Conservation (phyloP, 2,797 vertebrate species). For the Poeciliopsis infans region DNA sequence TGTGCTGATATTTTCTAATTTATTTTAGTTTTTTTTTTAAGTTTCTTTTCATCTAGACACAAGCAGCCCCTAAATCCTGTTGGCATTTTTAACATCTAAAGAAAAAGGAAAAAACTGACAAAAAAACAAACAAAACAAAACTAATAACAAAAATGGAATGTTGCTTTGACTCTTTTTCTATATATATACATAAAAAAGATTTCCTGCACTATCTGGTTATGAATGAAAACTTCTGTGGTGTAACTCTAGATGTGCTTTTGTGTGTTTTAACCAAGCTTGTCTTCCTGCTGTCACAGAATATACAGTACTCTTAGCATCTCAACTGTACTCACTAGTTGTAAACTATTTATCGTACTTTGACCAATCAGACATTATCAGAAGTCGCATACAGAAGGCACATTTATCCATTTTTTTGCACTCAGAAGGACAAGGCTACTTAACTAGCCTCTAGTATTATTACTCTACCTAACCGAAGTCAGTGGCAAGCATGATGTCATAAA, state of each 20-base stretch:
- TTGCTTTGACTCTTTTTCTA: conserved; percentile 86
- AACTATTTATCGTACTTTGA: conserved; percentile 88
- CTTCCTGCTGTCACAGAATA: conserved; percentile 91
- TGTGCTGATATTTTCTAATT: conserved; percentile 80
- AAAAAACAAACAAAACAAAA: conserved; percentile 5
- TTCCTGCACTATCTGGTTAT: conserved; percentile 92
- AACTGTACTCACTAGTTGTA: conserved; percentile 85
- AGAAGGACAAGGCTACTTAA: conserved; percentile 83
- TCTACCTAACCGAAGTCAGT: conserved; percentile 73
- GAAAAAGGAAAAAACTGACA: conserved; percentile 54
- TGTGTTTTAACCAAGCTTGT: conserved; percentile 93
- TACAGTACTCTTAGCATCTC: conserved; percentile 85
- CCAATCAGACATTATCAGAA: conserved; percentile 81
- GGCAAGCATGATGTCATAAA: conserved; percentile 75
- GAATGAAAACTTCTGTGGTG: conserved; percentile 90
- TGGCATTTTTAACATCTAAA: conserved; percentile 83
- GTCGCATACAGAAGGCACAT: conserved; percentile 79
- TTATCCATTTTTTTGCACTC: conserved; percentile 77
- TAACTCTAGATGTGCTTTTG: conserved; percentile 91
- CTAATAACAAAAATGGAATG: conserved; percentile 82
- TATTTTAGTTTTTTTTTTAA: conserved; percentile 34
- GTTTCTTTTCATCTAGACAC: conserved; percentile 62
- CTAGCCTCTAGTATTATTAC: conserved; percentile 70
- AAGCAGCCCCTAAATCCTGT: conserved; percentile 79
- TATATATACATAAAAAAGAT: conserved; percentile 72